Evolutionary conservation across 2,113 vertebrate genomes (phyloP).

Genomic region (Phocoena phocoena): DNA sequence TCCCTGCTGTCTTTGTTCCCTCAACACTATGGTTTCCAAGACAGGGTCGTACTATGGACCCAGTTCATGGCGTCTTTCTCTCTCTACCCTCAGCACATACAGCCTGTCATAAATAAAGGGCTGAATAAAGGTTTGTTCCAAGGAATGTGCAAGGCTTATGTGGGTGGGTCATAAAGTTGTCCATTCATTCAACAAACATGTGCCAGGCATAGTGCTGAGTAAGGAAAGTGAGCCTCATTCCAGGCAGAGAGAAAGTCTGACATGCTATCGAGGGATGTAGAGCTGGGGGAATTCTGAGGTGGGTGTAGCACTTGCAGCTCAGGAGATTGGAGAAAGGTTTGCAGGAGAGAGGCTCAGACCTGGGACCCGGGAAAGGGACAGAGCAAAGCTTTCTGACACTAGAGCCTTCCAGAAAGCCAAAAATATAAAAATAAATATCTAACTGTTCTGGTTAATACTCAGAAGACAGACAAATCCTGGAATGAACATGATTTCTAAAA

Average conservation of each 20-base stretch:
- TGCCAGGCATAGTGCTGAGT: background rate
- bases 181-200: background rate
- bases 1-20: background rate
- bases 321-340: background rate
- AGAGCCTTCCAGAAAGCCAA: background rate
- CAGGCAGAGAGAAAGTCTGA: background rate
- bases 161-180: background rate
- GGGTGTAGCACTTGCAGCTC: no score
- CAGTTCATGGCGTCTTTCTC: background rate
- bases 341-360: background rate
- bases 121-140: background rate
- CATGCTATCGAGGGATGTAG: accelerated
- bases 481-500: background rate
- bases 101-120: background rate
- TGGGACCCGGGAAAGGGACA: background rate
- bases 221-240: background rate
- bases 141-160: background rate
- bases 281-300: background rate
- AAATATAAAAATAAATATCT: background rate
- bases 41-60: background rate
- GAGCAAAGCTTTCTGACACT: background rate
- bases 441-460: background rate
- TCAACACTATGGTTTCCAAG: background rate
- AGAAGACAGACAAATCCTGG: constrained; percentile 14
- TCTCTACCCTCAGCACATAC: background rate